Evolutionary conservation across 2,888 invertebrate genomes (phyloP).

Genomic region (Diarsia mendica): DNA sequence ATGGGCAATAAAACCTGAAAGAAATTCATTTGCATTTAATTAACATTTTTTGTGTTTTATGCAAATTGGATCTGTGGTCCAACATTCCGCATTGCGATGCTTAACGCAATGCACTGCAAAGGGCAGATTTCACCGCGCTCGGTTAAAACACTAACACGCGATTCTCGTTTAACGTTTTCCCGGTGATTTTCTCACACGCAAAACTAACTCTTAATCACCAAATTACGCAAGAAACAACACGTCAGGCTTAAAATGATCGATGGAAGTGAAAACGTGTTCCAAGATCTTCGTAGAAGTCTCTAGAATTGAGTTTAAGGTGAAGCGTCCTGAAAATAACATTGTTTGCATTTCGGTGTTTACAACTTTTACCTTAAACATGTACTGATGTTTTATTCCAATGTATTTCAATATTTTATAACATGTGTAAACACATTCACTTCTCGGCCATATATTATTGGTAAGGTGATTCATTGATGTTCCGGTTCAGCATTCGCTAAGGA

Average conservation of each 20-base stretch:
- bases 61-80: conserved; percentile 36
- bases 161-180: conserved; percentile 55
- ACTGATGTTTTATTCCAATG: conserved; percentile 41
- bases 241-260: conserved; percentile 34
- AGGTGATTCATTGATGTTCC: conserved; percentile 26
- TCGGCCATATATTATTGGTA: background rate
- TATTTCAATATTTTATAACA: conserved; percentile 44
- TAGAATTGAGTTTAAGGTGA: conserved; percentile 30
- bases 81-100: conserved; percentile 54
- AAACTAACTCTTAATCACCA: conserved; percentile 37
- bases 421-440: conserved; percentile 32
- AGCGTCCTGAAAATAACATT: conserved; percentile 25
- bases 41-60: conserved; percentile 36
- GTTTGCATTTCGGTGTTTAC: conserved; percentile 32
- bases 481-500: conserved; percentile 23
- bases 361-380: conserved; percentile 27
- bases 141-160: conserved; percentile 52
- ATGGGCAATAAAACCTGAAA: conserved; percentile 17
- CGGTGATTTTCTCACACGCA: conserved; percentile 59
- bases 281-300: conserved; percentile 36
- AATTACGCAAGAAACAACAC: conserved; percentile 45
- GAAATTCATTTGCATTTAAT: conserved; percentile 38
- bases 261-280: conserved; percentile 52
- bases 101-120: conserved; percentile 51
- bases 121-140: conserved; percentile 64